Percentiles rank a stretch among this genome's conserved stretches.
These are phyloP conservation scores for Alloplasta piceator DNA, from an alignment of 2,888 invertebrate species.

Conservation along the genomic window DNA sequence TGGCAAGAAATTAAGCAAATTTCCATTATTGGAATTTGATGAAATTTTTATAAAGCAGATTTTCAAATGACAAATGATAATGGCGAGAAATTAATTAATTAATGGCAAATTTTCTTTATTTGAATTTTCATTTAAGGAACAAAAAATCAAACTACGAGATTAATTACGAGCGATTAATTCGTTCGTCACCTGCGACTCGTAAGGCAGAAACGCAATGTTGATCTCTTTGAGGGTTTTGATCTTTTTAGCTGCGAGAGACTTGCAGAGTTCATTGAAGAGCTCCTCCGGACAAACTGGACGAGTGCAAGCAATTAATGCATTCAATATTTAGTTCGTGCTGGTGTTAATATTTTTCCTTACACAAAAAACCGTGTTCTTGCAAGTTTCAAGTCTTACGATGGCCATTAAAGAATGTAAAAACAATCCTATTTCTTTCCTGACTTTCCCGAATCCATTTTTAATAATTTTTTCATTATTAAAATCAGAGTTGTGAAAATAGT, in stretches of 20 bases:
- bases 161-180: conserved; percentile 60
- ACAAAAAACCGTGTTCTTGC: no score
- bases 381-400: no score
- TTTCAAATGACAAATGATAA: background rate
- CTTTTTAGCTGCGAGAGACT: conserved; percentile 96
- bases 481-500: no score
- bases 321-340: conserved; percentile 62
- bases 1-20: background rate
- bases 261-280: conserved; percentile 98
- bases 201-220: conserved; percentile 99
- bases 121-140: background rate
- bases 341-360: conserved; percentile 4
- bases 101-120: background rate
- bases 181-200: conserved; percentile 95
- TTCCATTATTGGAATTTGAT: background rate
- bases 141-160: conserved; percentile 32
- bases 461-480: no score
- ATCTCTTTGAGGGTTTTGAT: conserved; percentile 99
- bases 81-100: background rate
- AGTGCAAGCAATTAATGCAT: conserved; percentile 77
- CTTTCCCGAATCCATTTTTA: no score
- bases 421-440: no score
- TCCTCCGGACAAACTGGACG: conserved; percentile 96
- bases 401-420: no score
- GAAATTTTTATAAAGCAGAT: background rate